Base-by-base conservation (phyloP, 2,888 invertebrate species). In the Leptogaster cylindrica region DNA sequence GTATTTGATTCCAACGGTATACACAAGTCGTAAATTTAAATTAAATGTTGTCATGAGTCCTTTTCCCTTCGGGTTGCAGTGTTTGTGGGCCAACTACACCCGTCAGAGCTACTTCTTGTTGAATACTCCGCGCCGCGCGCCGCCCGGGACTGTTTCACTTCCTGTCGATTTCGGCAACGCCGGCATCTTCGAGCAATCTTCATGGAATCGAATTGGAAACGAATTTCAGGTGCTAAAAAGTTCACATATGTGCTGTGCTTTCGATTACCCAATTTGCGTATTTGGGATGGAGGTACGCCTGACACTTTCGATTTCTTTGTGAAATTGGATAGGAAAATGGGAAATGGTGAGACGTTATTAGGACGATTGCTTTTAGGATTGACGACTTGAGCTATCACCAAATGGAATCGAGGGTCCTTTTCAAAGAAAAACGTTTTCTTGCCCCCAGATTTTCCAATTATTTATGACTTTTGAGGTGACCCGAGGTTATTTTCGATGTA, bases 161-260 rank as follows among this genome's bases (percentile, higher is more conserved):
- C 44, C 41, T 7, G 7, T n/a, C 41, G 14, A 7, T 7, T n/a
- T 14, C 44, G 44, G 44, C 36, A 44, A 14, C 36, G 27, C 12
- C 36, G 61, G 31, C 44, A 61, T 61, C 61, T 61, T 28, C 61
- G 44, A 61, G 41, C 44, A 61, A 44, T 36, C 44, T 61, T 44
- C 44, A 44, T 61, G 44, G 61, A 61, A 61, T 61, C 61, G 61
- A 61, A 61, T 61, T 61, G 61, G 61, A 61, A 58, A 41, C 44
- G 61, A 61, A 61, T 61, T 61, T 61, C 61, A 61, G 61, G 61
- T 61, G 61, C 61, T 61, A 61, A 61, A 61, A 61, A 61, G 61
- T 61, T 61, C 61, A 61, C 61, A 61, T 61, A 61, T 61, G 61
- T 61, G 61, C 61, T 61, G 61, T 44, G 61, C 61, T 61, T 61